These are phyloP conservation scores for Oryctes rhinoceros DNA, from an alignment of 1,140 invertebrate genomes.

Conservation along the genomic window DNA sequence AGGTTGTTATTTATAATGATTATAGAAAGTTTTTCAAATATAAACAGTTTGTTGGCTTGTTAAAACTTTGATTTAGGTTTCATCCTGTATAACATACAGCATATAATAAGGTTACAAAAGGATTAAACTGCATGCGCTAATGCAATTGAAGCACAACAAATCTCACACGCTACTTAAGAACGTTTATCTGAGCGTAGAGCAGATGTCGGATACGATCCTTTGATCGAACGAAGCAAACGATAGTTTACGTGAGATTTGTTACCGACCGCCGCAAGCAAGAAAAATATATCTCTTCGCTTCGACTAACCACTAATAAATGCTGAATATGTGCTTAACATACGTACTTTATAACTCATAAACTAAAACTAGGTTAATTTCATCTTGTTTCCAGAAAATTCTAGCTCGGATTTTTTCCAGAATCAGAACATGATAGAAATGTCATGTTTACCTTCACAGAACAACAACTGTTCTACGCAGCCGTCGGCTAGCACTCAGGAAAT, in stretches of 20 bases:
- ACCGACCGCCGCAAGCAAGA: slow-evolving; percentile 4
- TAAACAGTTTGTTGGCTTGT: too few relatives aligned
- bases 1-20: too few relatives aligned
- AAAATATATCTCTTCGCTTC: slow-evolving; percentile 17
- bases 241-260: not conserved
- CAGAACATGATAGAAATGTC: slow-evolving; percentile 68
- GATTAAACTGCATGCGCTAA: slow-evolving; percentile 22
- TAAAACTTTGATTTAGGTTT: too few relatives aligned
- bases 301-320: slow-evolving; percentile 36
- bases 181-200: too few relatives aligned
- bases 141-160: slow-evolving; percentile 6
- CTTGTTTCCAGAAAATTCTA: slow-evolving; percentile 62
- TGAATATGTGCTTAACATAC: slow-evolving; percentile 29
- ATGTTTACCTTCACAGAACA: slow-evolving; percentile 69
- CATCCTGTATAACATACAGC: too few relatives aligned
- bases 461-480: slow-evolving; percentile 63
- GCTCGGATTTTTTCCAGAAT: slow-evolving; percentile 61
- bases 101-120: slow-evolving; percentile 7
- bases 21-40: too few relatives aligned
- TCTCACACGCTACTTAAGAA: not conserved
- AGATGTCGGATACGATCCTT: too few relatives aligned
- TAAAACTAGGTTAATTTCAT: slow-evolving; percentile 62
- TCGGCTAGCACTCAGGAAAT: slow-evolving; percentile 47
- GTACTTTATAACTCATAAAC: slow-evolving; percentile 54
- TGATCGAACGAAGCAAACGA: not conserved